Conservation (phyloP, 1,140 invertebrate genomes). For the Hesperophylax magnus region DNA sequence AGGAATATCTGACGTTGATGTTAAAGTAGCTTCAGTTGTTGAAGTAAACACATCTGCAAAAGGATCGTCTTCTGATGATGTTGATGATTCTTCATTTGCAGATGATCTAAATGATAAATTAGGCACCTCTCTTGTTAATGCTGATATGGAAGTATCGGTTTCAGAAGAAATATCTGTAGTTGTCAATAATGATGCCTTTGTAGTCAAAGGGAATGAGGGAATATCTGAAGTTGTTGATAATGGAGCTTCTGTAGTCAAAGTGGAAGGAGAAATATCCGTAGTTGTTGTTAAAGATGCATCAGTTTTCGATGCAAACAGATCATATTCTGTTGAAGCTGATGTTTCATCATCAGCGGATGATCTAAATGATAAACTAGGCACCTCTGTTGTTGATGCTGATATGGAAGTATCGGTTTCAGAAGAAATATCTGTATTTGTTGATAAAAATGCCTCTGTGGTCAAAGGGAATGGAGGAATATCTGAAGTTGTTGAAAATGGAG, state of each 20-base stretch:
- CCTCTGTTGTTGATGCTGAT: conserved; percentile 19
- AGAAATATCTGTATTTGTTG: not conserved
- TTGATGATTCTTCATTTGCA: not conserved
- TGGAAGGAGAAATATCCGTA: not conserved
- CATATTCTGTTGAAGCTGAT: conserved; percentile 56
- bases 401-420: not conserved
- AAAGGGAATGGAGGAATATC: not conserved
- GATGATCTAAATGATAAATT: too few species aligned
- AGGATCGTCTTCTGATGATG: conserved; percentile 56
- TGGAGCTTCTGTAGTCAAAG: not conserved
- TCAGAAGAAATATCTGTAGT: not conserved
- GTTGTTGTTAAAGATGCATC: conserved; percentile 32
- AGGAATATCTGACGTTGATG: not conserved
- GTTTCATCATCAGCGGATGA: not conserved
- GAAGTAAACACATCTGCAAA: conserved; percentile 54
- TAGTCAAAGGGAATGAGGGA: conserved; percentile 57
- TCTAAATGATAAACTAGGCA: not conserved
- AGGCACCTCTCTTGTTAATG: conserved; percentile 12
- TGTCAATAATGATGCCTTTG: conserved; percentile 38
- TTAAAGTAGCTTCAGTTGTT: conserved; percentile 57
- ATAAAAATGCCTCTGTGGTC: not conserved
- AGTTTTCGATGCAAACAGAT: conserved; percentile 60
- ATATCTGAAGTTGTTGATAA: conserved; percentile 53
- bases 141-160: not conserved
- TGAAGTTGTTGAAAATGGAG: conserved; percentile 8